Percentiles rank a stretch among this genome's conserved stretches.
phyloP scores from a whole-genome alignment of 2,113 vertebrate genomes.

The Ptyas mucosa region DNA sequence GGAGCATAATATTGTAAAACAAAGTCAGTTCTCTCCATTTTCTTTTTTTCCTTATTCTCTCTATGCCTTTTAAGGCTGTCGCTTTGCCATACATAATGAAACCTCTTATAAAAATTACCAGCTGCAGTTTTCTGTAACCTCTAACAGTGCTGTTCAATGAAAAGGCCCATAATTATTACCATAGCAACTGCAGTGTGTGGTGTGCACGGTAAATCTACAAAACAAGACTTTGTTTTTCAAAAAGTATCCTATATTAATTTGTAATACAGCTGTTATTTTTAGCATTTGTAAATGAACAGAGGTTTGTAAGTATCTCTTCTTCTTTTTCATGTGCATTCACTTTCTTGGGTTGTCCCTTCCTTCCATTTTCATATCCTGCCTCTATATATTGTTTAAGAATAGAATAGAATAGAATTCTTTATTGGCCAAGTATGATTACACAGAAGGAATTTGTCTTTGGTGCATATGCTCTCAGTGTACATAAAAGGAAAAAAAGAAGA shows the following conservation, averaged over 20 bases:
- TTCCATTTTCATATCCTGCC: slow-evolving; percentile 34
- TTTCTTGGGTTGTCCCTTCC: neutral
- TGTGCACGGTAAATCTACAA: slow-evolving; percentile 60
- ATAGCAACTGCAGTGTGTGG: slow-evolving; percentile 75
- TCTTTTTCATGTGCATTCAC: slow-evolving; percentile 2
- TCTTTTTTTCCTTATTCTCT: neutral
- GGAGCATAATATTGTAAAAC: neutral
- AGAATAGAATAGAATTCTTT: too few species aligned
- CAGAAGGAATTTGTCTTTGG: too few species aligned
- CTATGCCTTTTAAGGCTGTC: neutral
- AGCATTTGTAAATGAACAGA: slow-evolving; percentile 49
- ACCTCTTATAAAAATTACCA: slow-evolving; percentile 69
- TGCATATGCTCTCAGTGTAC: too few species aligned
- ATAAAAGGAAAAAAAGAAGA: too few species aligned
- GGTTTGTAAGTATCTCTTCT: slow-evolving; percentile 38
- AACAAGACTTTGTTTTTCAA: slow-evolving; percentile 67
- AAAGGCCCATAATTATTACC: slow-evolving; percentile 76
- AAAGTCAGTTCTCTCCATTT: neutral
- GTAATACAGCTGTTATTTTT: slow-evolving; percentile 61
- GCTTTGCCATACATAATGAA: slow-evolving; percentile 44
- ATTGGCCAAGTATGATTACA: too few species aligned
- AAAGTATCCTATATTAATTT: slow-evolving; percentile 54
- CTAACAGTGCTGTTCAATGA: slow-evolving; percentile 71
- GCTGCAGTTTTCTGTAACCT: slow-evolving; percentile 67
- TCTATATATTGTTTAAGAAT: slow-evolving; percentile 45